Evolutionary conservation across 2,113 vertebrate species (phyloP).

Genomic region (Cygnus buccinator): DNA sequence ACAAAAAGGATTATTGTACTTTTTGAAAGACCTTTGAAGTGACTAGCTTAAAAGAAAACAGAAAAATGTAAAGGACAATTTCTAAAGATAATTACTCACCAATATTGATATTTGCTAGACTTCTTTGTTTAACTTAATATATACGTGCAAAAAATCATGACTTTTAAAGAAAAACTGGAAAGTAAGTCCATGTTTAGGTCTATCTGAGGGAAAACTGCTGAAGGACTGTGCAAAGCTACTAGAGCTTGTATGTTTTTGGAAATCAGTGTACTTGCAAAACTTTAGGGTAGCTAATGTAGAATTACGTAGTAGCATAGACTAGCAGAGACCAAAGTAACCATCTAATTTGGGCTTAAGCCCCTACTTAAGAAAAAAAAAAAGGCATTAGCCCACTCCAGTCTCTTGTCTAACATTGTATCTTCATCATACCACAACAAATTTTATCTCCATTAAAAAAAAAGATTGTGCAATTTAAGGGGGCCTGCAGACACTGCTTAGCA

Average conservation of each 20-base stretch:
- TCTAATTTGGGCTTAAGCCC: background rate
- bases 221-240: background rate
- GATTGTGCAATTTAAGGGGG: background rate
- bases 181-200: background rate
- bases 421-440: background rate
- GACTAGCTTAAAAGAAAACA: background rate
- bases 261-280: background rate
- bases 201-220: background rate
- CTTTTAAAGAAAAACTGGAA: background rate
- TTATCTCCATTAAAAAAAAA: background rate
- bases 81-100: background rate
- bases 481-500: background rate
- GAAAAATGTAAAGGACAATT: background rate
- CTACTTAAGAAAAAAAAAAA: background rate
- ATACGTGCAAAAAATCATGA: background rate
- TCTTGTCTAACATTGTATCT: background rate
- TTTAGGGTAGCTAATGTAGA: background rate
- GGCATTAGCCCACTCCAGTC: background rate
- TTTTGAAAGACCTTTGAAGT: background rate
- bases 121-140: background rate
- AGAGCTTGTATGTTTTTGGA: background rate
- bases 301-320: background rate
- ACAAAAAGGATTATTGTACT: background rate
- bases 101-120: background rate
- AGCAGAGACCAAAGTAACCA: background rate